These are phyloP conservation scores for Disparrhopalites patrizii DNA, from an alignment of 2,888 invertebrate genomes.

Conservation along the genomic window DNA sequence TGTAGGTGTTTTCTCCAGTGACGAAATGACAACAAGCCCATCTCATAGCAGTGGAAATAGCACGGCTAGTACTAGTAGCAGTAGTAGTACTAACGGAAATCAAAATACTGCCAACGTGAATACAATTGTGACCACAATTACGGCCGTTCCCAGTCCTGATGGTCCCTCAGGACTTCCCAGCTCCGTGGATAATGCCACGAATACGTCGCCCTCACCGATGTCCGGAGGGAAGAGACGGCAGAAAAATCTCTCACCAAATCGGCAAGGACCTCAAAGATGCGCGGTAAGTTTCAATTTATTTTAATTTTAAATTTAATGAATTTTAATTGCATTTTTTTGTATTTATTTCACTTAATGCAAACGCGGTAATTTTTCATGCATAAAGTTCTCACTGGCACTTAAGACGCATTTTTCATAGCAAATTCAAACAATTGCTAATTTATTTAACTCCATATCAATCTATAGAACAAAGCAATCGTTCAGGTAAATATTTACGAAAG, in stretches of 20 bases:
- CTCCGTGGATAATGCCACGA: slow-evolving; percentile 1
- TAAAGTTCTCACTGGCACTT: no score
- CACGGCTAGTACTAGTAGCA: slow-evolving; percentile 1
- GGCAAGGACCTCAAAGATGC: slow-evolving; percentile 88
- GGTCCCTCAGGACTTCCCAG: not conserved
- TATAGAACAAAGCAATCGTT: no score
- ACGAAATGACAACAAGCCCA: slow-evolving; percentile 34
- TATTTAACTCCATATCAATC: no score
- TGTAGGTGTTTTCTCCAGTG: slow-evolving; percentile 46
- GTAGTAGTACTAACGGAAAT: slow-evolving; percentile 1
- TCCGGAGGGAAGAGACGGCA: slow-evolving; percentile 70
- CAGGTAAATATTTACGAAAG: no score
- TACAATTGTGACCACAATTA: not conserved
- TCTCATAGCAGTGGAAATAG: slow-evolving; percentile 6
- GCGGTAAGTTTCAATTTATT: slow-evolving; percentile 61
- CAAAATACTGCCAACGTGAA: slow-evolving; percentile 3
- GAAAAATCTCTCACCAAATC: slow-evolving; percentile 81
- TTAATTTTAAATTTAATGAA: not conserved
- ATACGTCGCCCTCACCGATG: not conserved
- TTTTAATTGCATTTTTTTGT: no score
- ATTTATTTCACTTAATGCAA: no score
- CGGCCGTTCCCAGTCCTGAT: not conserved
- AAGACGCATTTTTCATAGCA: no score
- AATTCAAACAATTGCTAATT: no score
- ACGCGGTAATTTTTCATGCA: no score